These are phyloP conservation scores for Mimumesa dahlbomi DNA, from an alignment of 2,888 invertebrate species.

Conservation along the genomic window DNA sequence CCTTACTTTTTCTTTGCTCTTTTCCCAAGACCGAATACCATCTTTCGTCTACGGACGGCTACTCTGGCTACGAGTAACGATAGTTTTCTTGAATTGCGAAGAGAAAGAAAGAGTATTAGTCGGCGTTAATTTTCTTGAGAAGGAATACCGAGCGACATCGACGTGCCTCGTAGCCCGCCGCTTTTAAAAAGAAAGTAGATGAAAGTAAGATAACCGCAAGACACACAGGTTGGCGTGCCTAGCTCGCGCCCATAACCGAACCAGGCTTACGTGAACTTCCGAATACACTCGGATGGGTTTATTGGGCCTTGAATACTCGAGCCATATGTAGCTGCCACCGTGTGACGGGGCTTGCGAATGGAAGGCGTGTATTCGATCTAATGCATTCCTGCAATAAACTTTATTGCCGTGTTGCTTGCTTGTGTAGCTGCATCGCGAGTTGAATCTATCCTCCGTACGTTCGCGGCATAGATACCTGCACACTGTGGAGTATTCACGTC, in stretches of 20 bases:
- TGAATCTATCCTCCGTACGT: slow-evolving; percentile 45
- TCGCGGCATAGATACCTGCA: slow-evolving; percentile 22
- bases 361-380: slow-evolving; percentile 75
- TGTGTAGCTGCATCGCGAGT: slow-evolving; percentile 31
- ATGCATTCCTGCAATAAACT: slow-evolving; percentile 79
- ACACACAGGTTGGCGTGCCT: slow-evolving; percentile 76
- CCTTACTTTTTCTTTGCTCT: slow-evolving; percentile 16
- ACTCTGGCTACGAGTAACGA: too few species aligned
- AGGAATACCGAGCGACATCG: too few species aligned
- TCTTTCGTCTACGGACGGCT: slow-evolving; percentile 28
- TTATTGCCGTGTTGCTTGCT: slow-evolving; percentile 76
- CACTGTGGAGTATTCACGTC: not conserved
- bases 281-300: slow-evolving; percentile 70
- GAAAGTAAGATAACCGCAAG: slow-evolving; percentile 69
- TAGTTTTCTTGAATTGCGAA: too few species aligned
- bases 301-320: slow-evolving; percentile 68
- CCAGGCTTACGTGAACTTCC: slow-evolving; percentile 71
- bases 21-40: slow-evolving; percentile 49
- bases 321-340: slow-evolving; percentile 6
- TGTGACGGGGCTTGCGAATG: slow-evolving; percentile 28
- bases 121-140: too few species aligned
- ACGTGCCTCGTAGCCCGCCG: too few species aligned
- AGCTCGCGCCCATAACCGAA: slow-evolving; percentile 61
- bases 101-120: too few species aligned
- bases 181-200: too few species aligned